Evolutionary conservation across 2,888 invertebrate species (phyloP), one percentile per base, ranked within the genome.

Genomic region (Hofmannophila pseudospretella): DNA sequence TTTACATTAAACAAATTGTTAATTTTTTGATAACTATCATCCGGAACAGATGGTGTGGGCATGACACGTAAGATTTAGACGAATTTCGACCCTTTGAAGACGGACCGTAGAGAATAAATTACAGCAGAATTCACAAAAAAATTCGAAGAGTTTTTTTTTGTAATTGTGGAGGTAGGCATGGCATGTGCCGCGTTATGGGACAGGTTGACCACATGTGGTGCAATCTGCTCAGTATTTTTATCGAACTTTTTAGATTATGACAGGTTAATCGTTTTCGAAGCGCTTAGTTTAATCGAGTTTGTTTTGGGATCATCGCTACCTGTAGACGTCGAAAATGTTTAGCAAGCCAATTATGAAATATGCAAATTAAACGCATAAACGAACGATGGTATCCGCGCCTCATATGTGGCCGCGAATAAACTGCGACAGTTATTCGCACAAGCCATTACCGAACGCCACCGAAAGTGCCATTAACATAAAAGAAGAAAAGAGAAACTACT

Each of bases 1-100:
- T 86, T 86, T 84, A 76, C 78, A 81, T 86, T 85, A 84, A 85
- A 86, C 85, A 86, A 86, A 86, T 86, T 86, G 84, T 86, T 85
- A 85, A 86, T 85, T 86, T 84, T 81, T 82, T 72, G 85, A 85
- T 86, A 84, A 71, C 77, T 70, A 84, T 85, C 86, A 69, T 78
- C 78, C 72, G 77, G 72, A 82, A 84, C 86, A 86, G 81, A 81
- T 86, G 86, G 80, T 58, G 49, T 44, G 44, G 57, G 58, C 58
- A 56, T 49, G 54, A 44, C 54, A 43, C 34, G 36, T 14, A 7
- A 20, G 12, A 13, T 2, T 9, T 38, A 41, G 19, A 8, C 19
- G 1, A 70, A 42, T 58, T 40, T 47, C n/a, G 41, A 50, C 56
- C 13, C 9, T 49, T 34, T 67, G 50, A 13, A 0, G 0, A 0